These are phyloP conservation scores for Cataglyphis altisquamis DNA, from an alignment of 2,888 invertebrate genomes.

Conservation along the genomic window DNA sequence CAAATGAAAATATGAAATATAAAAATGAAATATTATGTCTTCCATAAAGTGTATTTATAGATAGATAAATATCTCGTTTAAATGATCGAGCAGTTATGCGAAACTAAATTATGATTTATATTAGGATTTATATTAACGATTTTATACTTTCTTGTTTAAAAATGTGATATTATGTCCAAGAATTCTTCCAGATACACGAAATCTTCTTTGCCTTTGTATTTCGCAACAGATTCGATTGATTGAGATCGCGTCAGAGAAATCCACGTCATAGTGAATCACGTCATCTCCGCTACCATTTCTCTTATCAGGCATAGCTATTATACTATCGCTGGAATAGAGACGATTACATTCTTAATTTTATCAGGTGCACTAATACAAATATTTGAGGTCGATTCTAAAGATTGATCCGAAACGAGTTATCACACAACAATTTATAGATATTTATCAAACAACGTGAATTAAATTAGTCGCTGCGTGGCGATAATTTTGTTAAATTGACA, in stretches of 20 bases:
- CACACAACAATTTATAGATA: background rate
- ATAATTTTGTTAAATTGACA: background rate
- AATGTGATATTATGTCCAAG: background rate
- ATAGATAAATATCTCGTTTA: background rate
- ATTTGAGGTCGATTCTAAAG: background rate
- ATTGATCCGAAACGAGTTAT: background rate
- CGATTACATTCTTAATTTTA: slow-evolving; percentile 37
- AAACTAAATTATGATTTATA: background rate
- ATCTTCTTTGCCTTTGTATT: background rate
- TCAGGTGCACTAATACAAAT: slow-evolving; percentile 4
- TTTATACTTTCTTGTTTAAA: background rate
- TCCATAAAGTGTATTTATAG: background rate
- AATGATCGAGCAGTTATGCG: background rate
- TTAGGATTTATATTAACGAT: background rate
- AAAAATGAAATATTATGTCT: background rate
- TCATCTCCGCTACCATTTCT: slow-evolving; percentile 48
- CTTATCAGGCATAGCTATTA: slow-evolving; percentile 47
- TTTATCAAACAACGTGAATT: background rate
- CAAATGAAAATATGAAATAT: background rate
- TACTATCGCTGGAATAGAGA: slow-evolving; percentile 25
- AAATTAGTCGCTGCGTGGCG: background rate
- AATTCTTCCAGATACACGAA: background rate
- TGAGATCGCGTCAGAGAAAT: slow-evolving; percentile 40
- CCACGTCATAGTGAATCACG: slow-evolving; percentile 43
- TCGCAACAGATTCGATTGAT: background rate